A percentile compares a stretch with the other conserved stretches of the same genome.
phyloP scores from a whole-genome alignment of 2,797 vertebrate genomes.

The Myotis planiceps region DNA sequence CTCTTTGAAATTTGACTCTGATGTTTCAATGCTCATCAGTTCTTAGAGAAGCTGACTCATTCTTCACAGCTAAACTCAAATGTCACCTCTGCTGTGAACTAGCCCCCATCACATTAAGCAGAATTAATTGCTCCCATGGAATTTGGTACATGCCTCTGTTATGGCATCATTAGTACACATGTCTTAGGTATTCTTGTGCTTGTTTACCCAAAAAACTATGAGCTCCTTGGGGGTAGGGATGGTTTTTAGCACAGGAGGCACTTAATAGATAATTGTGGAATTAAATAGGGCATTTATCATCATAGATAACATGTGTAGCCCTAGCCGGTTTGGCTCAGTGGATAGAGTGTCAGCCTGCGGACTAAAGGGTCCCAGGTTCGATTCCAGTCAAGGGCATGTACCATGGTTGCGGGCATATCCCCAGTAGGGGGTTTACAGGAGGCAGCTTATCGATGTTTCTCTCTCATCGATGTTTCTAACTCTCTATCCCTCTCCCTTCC shows the following conservation, averaged over 20 bases:
- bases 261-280: background rate
- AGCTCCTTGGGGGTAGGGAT: background rate
- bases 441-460: no score
- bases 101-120: background rate
- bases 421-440: no score
- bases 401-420: no score
- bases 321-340: no score
- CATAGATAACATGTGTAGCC: background rate
- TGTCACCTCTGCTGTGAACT: background rate
- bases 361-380: no score
- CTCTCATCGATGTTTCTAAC: no score
- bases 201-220: background rate
- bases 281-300: background rate
- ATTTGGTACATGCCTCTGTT: background rate
- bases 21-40: constrained; percentile 23
- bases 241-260: background rate
- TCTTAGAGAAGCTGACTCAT: constrained; percentile 54
- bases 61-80: constrained; percentile 17
- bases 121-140: constrained; percentile 25
- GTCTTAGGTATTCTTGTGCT: background rate
- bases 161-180: background rate
- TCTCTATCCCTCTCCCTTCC: no score
- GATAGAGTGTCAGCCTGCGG: no score
- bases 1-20: constrained; percentile 42
- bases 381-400: no score